Base-by-base conservation (phyloP, 2,888 invertebrate species). In the Phlogophora meticulosa region DNA sequence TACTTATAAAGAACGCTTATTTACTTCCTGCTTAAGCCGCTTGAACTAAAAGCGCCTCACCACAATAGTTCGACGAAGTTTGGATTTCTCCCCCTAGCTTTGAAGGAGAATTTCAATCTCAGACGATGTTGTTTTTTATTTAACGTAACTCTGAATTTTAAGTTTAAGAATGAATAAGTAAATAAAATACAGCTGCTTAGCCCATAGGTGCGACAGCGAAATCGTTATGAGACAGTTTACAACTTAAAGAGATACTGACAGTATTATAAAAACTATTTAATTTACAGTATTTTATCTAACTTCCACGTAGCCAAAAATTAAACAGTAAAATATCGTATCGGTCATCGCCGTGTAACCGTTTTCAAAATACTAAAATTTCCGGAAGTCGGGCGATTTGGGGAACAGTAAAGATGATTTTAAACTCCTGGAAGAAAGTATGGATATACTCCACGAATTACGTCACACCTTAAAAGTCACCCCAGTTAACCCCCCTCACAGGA, bases 61-160 rank as follows among this genome's bases (percentile, higher is more conserved):
- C 82, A 43, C 75, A 78, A 74, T 71, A 78, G 63, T 74, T 74
- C 15, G 32, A 34, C 60, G 15, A 71, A 81, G 67, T 81, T 79
- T 61, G 42, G 17, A 49, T 66, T 63, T 24, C 55, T 22, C 45
- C n/a, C 51, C 56, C 32, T 65, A 64, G 32, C 36, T 49, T 24
- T 32, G 22, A 57, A 57, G 24, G 43, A 22, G 43, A 74, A 70
- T 78, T 79, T 64, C 38, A 51, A 64, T 72, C 32, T 61, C 58
- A 60, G 58, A 51, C 40, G 48, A n/a, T 24, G 28, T 55, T 48
- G 34, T 40, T 24, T 24, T 49, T 58, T 61, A 70, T 43, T 57
- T 34, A 53, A 40, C n/a, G 13, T n/a, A 13, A 22, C 10, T 13
- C 24, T 28, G 17, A 49, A 76, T 62, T 53, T 17, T 42, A 22